A percentile compares a stretch with the other conserved stretches of the same genome.
Evolutionary conservation across 1,140 invertebrate species (phyloP).

Genomic region (Laodelphax striatellus): DNA sequence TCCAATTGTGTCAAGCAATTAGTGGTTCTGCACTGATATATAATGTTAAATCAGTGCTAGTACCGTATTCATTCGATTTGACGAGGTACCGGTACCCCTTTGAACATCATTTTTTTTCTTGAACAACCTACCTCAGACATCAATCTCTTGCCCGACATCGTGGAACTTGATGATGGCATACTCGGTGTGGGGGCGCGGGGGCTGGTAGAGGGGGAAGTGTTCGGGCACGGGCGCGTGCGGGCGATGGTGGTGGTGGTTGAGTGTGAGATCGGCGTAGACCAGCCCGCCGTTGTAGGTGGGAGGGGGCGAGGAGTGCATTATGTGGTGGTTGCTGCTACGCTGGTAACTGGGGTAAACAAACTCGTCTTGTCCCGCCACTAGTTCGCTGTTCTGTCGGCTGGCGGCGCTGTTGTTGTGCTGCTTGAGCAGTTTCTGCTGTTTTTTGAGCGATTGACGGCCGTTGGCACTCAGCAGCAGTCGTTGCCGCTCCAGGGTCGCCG

Average conservation of each 20-base stretch:
- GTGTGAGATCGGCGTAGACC: conserved; percentile 27
- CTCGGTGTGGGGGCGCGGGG: conserved; percentile 41
- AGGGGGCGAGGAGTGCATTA: neutral
- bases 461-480: conserved; percentile 8
- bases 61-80: no score
- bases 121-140: conserved; percentile 42
- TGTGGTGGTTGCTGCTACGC: neutral
- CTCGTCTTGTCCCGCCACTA: neutral
- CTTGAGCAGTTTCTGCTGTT: neutral
- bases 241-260: conserved; percentile 11
- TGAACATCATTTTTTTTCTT: no score
- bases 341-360: neutral
- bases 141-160: conserved; percentile 60
- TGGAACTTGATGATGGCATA: conserved; percentile 67
- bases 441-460: conserved; percentile 9
- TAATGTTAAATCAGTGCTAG: no score
- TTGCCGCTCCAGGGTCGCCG: conserved; percentile 7
- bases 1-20: no score
- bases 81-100: no score
- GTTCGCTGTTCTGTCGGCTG: neutral
- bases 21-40: no score
- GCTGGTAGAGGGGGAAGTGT: conserved; percentile 21
- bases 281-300: conserved; percentile 14
- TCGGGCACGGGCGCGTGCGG: conserved; percentile 20
- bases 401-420: neutral